phyloP scores from a whole-genome alignment of 2,113 vertebrate species.

The Himantopus leucocephalus region DNA sequence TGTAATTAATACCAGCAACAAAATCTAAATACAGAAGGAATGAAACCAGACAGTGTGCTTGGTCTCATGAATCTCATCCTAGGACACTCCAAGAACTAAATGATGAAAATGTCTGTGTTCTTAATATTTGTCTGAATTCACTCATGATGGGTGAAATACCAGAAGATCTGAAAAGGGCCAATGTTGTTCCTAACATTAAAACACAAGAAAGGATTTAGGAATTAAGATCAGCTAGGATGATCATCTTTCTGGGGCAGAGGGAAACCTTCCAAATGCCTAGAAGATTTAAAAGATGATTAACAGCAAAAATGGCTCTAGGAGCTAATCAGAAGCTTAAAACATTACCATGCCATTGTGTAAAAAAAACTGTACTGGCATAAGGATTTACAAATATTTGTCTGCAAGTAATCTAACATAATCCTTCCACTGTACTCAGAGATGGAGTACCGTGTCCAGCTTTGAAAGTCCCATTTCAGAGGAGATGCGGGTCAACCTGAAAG shows the following conservation, averaged over 20 bases:
- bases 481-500: neutral
- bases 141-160: neutral
- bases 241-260: neutral
- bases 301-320: neutral
- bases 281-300: neutral
- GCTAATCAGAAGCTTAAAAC: slow-evolving; percentile 13
- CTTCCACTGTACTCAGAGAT: neutral
- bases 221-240: neutral
- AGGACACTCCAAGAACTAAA: neutral
- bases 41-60: neutral
- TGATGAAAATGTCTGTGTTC: neutral
- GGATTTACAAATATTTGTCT: neutral
- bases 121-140: neutral
- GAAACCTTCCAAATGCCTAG: neutral
- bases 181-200: neutral
- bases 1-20: neutral
- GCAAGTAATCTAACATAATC: neutral
- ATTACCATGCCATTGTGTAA: neutral
- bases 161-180: neutral
- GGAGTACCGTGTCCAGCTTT: neutral
- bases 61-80: neutral
- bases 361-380: neutral
- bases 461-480: neutral
- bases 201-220: neutral
- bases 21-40: neutral